Evolutionary conservation across 2,113 vertebrate genomes (phyloP).

Genomic region (Aramus guarauna): DNA sequence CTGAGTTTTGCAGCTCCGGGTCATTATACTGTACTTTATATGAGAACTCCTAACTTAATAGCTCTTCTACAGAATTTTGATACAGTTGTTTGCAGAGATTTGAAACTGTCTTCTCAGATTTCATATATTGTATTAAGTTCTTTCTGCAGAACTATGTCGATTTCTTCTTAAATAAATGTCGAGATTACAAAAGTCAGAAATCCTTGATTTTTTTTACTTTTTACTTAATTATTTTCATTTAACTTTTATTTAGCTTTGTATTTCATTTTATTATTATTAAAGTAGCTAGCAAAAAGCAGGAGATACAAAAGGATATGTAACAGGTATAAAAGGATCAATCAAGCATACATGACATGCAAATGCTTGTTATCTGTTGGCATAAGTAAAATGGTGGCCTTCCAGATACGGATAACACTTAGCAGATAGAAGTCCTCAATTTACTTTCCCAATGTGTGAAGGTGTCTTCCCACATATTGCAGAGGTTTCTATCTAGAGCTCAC

Average conservation of each 20-base stretch:
- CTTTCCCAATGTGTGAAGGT: background rate
- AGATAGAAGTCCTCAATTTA: background rate
- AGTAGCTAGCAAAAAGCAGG: background rate
- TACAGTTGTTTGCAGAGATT: background rate
- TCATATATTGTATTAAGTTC: background rate
- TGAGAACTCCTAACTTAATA: background rate
- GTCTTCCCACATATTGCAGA: background rate
- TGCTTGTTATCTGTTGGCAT: background rate
- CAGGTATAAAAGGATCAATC: background rate
- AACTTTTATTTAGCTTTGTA: background rate
- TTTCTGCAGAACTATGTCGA: background rate
- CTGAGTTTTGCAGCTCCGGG: background rate
- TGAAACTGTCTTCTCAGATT: background rate
- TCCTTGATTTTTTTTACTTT: background rate
- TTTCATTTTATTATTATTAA: background rate
- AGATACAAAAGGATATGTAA: background rate
- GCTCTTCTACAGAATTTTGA: background rate
- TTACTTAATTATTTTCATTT: background rate
- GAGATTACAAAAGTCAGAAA: background rate
- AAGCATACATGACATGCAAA: background rate
- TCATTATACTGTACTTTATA: background rate
- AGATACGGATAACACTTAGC: background rate
- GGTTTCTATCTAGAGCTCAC: background rate
- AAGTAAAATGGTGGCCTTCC: background rate
- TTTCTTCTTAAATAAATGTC: background rate